Evolutionary conservation across 2,113 vertebrate species (phyloP).

Genomic region (Anolis carolinensis): DNA sequence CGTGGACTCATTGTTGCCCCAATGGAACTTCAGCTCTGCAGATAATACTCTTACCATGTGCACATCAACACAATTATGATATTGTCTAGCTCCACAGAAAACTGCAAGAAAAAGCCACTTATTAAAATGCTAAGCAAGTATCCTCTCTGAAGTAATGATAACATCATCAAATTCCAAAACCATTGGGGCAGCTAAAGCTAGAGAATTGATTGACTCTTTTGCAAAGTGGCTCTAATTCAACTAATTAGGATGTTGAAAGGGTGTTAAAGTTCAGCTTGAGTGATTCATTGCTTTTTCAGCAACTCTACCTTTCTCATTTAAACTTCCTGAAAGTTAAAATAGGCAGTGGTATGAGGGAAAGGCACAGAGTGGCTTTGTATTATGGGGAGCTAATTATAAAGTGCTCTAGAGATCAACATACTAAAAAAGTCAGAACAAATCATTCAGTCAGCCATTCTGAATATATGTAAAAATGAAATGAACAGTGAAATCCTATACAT

Average conservation of each 20-base stretch:
- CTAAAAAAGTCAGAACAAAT: constrained; percentile 8
- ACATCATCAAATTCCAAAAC: constrained; percentile 79
- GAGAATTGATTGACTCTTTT: constrained; percentile 77
- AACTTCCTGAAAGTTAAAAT: constrained; percentile 69
- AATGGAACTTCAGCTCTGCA: constrained; percentile 56
- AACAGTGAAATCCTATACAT: neutral
- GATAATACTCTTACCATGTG: constrained; percentile 62
- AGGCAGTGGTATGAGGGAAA: constrained; percentile 35
- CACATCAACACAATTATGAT: constrained; percentile 28
- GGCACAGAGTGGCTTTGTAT: constrained; percentile 42
- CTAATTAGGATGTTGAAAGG: constrained; percentile 77
- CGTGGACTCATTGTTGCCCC: constrained; percentile 41
- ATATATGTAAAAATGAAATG: constrained; percentile 5
- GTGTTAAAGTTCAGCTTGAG: constrained; percentile 75
- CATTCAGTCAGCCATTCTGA: neutral
- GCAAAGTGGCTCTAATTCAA: constrained; percentile 74
- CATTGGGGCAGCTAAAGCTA: constrained; percentile 70
- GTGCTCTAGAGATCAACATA: constrained; percentile 9
- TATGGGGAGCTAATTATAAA: constrained; percentile 51
- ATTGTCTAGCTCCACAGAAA: constrained; percentile 46
- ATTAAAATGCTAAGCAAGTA: constrained; percentile 74
- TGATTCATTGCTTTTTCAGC: constrained; percentile 72
- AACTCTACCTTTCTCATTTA: constrained; percentile 69
- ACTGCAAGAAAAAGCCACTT: constrained; percentile 61
- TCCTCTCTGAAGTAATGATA: constrained; percentile 76